Evolutionary conservation across 1,140 invertebrate species (phyloP).

Genomic region (Sweltsa coloradensis): DNA sequence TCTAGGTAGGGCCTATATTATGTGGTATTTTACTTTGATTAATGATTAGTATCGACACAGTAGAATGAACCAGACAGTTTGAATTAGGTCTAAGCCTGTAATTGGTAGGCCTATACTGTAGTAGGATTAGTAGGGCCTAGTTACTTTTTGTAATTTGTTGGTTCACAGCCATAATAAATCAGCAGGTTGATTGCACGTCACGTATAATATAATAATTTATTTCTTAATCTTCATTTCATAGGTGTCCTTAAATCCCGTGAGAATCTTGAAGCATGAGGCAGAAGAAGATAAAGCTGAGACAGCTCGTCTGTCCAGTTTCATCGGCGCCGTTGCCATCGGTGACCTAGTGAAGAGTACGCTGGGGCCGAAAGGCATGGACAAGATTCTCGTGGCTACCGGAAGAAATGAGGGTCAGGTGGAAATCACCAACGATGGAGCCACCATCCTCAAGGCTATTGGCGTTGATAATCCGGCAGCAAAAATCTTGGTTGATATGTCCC

Average conservation of each 20-base stretch:
- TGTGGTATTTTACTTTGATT: too few species aligned
- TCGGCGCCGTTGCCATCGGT: constrained; percentile 96
- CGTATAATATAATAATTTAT: background rate
- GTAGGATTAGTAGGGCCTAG: too few species aligned
- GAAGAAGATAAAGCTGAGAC: constrained; percentile 97
- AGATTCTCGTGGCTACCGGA: constrained; percentile 84
- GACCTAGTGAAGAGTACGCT: constrained; percentile 97
- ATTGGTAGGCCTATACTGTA: too few species aligned
- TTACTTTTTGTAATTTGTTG: too few species aligned
- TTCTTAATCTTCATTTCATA: constrained; percentile 23
- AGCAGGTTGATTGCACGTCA: background rate
- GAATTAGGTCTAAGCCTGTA: too few species aligned
- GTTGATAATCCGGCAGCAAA: constrained; percentile 99
- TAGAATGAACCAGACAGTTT: too few species aligned
- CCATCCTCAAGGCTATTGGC: constrained; percentile 91
- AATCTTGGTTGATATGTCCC: constrained; percentile 96
- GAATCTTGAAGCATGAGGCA: constrained; percentile 88
- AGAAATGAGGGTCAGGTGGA: constrained; percentile 73
- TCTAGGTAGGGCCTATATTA: too few species aligned
- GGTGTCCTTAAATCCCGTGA: constrained; percentile 85
- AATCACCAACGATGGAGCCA: constrained; percentile 99
- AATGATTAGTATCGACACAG: too few species aligned
- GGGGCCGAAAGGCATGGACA: constrained; percentile 99
- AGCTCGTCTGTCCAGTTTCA: constrained; percentile 90
- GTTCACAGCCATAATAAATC: too few species aligned